Evolutionary conservation across 1,140 invertebrate genomes (phyloP).

Genomic region (Lutraria rhynchaena): DNA sequence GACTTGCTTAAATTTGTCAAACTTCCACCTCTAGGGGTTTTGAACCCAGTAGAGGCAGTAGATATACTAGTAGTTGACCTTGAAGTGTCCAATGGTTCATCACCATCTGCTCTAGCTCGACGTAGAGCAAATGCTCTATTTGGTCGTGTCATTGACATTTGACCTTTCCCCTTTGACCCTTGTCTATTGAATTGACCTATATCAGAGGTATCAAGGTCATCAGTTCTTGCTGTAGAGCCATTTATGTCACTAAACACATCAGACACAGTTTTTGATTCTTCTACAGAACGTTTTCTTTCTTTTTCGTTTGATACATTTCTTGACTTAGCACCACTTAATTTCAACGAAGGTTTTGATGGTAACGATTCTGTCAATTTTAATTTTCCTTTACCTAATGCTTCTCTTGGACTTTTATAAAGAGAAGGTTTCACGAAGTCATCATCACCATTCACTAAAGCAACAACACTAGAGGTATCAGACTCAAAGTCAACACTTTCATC

Average conservation of each 20-base stretch:
- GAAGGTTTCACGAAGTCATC: slow-evolving; percentile 72
- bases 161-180: slow-evolving; percentile 75
- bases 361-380: slow-evolving; percentile 59
- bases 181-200: slow-evolving; percentile 62
- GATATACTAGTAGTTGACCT: slow-evolving; percentile 59
- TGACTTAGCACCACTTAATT: slow-evolving; percentile 45
- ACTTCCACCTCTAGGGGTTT: slow-evolving; percentile 43
- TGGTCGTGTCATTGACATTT: slow-evolving; percentile 80
- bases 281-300: slow-evolving; percentile 37
- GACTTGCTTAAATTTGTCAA: slow-evolving; percentile 51
- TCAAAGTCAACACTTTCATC: slow-evolving; percentile 61
- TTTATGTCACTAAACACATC: slow-evolving; percentile 73
- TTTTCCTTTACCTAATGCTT: slow-evolving; percentile 66
- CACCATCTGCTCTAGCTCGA: slow-evolving; percentile 78
- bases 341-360: slow-evolving; percentile 61
- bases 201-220: slow-evolving; percentile 16
- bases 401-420: slow-evolving; percentile 73
- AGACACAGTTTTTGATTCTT: slow-evolving; percentile 67
- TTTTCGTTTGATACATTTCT: slow-evolving; percentile 31
- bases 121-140: slow-evolving; percentile 83
- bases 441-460: slow-evolving; percentile 76
- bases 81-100: slow-evolving; percentile 65
- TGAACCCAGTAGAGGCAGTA: slow-evolving; percentile 47
- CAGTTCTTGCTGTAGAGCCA: slow-evolving; percentile 60
- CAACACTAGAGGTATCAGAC: slow-evolving; percentile 74